Conservation (phyloP, 2,113 vertebrate species). For the Salvelinus namaycush region DNA sequence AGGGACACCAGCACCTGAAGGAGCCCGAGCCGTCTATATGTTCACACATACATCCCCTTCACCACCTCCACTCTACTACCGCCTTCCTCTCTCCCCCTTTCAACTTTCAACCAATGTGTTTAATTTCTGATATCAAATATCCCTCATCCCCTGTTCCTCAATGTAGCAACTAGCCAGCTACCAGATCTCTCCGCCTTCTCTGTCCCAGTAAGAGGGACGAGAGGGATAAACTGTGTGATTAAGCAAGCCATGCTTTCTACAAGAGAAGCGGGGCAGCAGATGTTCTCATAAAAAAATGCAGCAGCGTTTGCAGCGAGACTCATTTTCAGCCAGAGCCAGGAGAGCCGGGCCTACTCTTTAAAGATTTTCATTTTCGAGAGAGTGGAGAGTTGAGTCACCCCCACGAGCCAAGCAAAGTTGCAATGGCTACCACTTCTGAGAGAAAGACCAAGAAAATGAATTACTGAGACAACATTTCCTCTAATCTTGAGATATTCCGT, state of each 20-base stretch:
- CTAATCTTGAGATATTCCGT: constrained; percentile 46
- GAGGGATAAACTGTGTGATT: constrained; percentile 74
- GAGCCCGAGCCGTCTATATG: background rate
- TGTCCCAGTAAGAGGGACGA: constrained; percentile 65
- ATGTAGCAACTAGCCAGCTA: constrained; percentile 41
- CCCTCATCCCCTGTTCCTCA: constrained; percentile 34
- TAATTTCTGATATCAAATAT: constrained; percentile 37
- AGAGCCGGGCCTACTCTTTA: constrained; percentile 74
- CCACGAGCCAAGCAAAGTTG: constrained; percentile 57
- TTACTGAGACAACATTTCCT: constrained; percentile 53
- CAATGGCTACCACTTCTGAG: constrained; percentile 57
- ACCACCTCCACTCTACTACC: background rate
- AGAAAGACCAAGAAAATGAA: constrained; percentile 55
- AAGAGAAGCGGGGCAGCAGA: constrained; percentile 75
- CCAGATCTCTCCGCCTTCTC: constrained; percentile 63
- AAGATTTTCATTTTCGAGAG: constrained; percentile 65
- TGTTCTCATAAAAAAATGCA: constrained; percentile 92
- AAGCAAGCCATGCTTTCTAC: constrained; percentile 65
- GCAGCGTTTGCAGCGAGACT: constrained; percentile 69
- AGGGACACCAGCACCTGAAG: constrained; percentile 23
- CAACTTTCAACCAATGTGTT: constrained; percentile 35
- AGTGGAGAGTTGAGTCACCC: constrained; percentile 36
- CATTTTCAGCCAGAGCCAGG: constrained; percentile 53
- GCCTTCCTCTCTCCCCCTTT: constrained; percentile 30
- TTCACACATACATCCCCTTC: background rate